Evolutionary conservation across 1,140 invertebrate genomes (phyloP).

Genomic region (Aphaenogaster rudis): DNA sequence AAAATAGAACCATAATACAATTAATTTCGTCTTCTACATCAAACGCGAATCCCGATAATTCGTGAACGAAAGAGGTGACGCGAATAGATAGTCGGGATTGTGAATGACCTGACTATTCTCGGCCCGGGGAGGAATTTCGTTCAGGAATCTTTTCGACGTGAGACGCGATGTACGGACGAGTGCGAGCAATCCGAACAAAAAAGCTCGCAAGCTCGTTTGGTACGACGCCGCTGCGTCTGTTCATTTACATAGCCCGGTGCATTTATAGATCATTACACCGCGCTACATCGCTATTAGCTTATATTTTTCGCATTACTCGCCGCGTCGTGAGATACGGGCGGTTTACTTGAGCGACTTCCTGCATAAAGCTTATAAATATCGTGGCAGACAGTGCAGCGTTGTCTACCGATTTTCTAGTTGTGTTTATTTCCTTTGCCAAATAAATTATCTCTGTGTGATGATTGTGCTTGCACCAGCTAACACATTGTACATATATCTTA

Average conservation of each 20-base stretch:
- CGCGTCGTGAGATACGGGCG: slow-evolving; percentile 12
- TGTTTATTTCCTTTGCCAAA: neutral
- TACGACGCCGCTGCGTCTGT: slow-evolving; percentile 51
- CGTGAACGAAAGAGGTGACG: neutral
- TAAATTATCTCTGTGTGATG: neutral
- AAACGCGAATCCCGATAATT: neutral
- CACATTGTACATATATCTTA: neutral
- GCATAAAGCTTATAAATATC: slow-evolving; percentile 43
- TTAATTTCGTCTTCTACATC: neutral
- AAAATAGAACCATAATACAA: neutral
- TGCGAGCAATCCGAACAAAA: slow-evolving; percentile 46
- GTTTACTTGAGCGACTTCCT: slow-evolving; percentile 47
- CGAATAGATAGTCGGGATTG: slow-evolving; percentile 62
- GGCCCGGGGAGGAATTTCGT: slow-evolving; percentile 57
- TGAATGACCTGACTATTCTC: slow-evolving; percentile 71
- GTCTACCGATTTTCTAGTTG: slow-evolving; percentile 19
- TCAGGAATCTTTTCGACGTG: slow-evolving; percentile 61
- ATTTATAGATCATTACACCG: slow-evolving; percentile 65
- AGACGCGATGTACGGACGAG: slow-evolving; percentile 10
- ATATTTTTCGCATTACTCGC: slow-evolving; percentile 43
- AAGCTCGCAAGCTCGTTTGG: slow-evolving; percentile 57
- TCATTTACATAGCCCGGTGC: slow-evolving; percentile 61
- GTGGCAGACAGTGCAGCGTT: slow-evolving; percentile 7
- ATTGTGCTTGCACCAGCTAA: neutral
- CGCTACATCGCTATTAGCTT: slow-evolving; percentile 33